Percentiles rank a stretch among this genome's conserved stretches.
Conservation (phyloP, 2,797 vertebrate species). For the Sarcoramphus papa region DNA sequence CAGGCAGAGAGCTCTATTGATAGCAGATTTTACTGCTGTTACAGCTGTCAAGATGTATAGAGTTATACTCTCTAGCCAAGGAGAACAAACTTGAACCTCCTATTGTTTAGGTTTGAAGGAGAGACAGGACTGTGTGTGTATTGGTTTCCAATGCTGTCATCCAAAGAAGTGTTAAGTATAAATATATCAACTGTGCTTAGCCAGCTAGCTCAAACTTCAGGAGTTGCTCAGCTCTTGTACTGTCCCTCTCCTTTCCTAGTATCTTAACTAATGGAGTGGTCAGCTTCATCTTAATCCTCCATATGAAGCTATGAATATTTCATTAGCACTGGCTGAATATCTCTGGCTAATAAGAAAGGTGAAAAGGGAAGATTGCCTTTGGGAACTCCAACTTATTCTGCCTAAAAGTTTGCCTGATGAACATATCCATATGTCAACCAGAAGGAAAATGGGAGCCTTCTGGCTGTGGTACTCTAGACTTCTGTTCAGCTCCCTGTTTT, state of each 20-base stretch:
- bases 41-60: not conserved
- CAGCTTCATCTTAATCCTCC: not conserved
- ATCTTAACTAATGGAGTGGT: not conserved
- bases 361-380: not conserved
- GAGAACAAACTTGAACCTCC: not conserved
- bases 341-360: not conserved
- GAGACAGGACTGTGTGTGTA: not conserved
- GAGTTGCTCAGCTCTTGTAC: not conserved
- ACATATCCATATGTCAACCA: not conserved
- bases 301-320: not conserved
- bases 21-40: not conserved
- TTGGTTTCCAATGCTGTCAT: not conserved
- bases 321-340: not conserved
- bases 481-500: not conserved
- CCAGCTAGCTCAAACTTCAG: not conserved
- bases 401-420: not conserved
- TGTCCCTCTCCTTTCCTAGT: not conserved
- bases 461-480: not conserved
- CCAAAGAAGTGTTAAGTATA: not conserved
- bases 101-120: not conserved
- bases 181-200: not conserved
- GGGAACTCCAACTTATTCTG: not conserved
- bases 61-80: not conserved
- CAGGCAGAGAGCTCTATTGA: not conserved
- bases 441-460: not conserved